Base-by-base conservation (phyloP, 2,888 invertebrate species). In the Onchidella celtica region DNA sequence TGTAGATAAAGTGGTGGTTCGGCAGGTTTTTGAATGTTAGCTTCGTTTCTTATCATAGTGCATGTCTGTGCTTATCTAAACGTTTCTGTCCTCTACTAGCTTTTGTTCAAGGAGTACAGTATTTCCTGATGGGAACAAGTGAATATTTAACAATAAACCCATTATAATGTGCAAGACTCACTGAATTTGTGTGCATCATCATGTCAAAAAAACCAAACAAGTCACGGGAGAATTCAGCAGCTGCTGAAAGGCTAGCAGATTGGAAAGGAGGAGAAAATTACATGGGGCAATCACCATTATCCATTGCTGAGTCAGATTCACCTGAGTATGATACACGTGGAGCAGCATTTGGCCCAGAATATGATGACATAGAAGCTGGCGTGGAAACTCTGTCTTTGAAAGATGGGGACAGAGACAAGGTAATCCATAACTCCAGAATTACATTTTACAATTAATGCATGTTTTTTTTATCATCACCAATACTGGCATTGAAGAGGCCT, bases 191-290 rank as follows among this genome's bases (percentile, higher is more conserved):
- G 21, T n/a, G 24, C 34, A 29, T 24, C 59, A 74, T 47, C 11
- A 83, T 83, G 83, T 83, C 81, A 38, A 84, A 76, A 55, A 82
- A 79, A 74, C 65, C 79, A 66, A 79, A 72, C n/a, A 75, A 80
- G 55, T 82, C 82, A 36, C 80, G 82, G 21, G 84, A 84, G 32
- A 84, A 84, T 32, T 80, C 84, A 24, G 84, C 82, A 38, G 75
- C 84, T n/a, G 84, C 84, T 29, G 82, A 81, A 29, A 24, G 84
- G 21, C 73, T 84, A 27, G 84, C 84, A 9, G 82, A 82, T 55
- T 84, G 84, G 82, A 82, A 77, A 63, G 80, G 65, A 55, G 80
- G 40, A 17, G 84, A 82, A 4, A 79, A 65, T 38, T 68, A 69
- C 57, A 40, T 77, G 14, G 82, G 77, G 6, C 82, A 78, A 24